Base-by-base conservation (phyloP, 2,797 vertebrate genomes). In the Prionace glauca region DNA sequence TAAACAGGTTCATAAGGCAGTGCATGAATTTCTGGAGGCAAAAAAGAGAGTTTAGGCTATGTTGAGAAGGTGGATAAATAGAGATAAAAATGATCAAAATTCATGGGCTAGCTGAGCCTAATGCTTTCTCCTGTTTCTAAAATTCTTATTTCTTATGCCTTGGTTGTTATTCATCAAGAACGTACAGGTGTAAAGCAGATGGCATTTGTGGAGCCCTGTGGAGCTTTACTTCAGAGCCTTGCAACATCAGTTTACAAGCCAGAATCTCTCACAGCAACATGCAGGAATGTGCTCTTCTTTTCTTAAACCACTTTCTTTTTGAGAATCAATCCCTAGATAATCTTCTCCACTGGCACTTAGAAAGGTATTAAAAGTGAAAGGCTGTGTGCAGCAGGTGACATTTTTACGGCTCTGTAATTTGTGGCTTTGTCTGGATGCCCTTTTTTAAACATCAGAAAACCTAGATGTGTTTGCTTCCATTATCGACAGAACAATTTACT, bases 401-500 rank as follows among this genome's bases (percentile, higher is more conserved):
- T 24, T 95, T 95, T 95, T 77, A 95, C 50, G 10, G 41, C 67
- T 95, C 91, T 36, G 45, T 95, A 96, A 92, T 79, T 96, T 95
- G 36, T 88, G 88, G n/a, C 41, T 94, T 96, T 81, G 22, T 96
- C 84, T 96, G 90, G 95, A 95, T 94, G 95, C 90, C 24, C 62
- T 96, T 96, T 95, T 95, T 95, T n/a, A 4, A 8, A 32, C 71
- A 20, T 95, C 91, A 94, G 1, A 88, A 7, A 95, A 41, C 56
- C 94, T 79, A 29, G n/a, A 74, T 96, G 62, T 86, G 36, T 96
- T 96, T 96, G 62, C 95, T 41, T 96, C 95, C 60, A 96, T 96
- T 96, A 96, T 96, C 86, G 95, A 95, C n/a, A 94, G 74, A 95
- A 67, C 91, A 77, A 86, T 96, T 96, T 96, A 96, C 56, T 95